phyloP scores from a whole-genome alignment of 2,888 invertebrate species.

The Ceramica pisi region DNA sequence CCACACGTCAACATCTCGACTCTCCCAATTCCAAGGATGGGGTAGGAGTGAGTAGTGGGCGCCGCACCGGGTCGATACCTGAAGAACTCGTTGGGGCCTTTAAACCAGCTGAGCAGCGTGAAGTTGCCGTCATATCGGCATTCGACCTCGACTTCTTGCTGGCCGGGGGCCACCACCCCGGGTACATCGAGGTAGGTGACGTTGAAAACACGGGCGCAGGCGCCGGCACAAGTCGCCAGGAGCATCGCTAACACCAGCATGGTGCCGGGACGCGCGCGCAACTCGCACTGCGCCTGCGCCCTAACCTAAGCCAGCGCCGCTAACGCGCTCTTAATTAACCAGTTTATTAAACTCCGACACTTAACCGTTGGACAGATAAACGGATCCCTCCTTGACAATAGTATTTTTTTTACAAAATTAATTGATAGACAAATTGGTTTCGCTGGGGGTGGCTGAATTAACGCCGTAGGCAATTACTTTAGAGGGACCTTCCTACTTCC shows the following conservation, averaged over 20 bases:
- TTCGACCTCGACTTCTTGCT: slow-evolving; percentile 78
- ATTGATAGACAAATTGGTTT: slow-evolving; percentile 86
- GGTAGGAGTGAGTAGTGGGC: slow-evolving; percentile 83
- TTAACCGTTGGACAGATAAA: slow-evolving; percentile 82
- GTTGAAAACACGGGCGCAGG: slow-evolving; percentile 77
- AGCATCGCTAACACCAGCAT: slow-evolving; percentile 77
- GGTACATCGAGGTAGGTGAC: slow-evolving; percentile 84
- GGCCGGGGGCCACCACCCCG: slow-evolving; percentile 74
- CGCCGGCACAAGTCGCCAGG: slow-evolving; percentile 68
- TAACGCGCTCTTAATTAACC: slow-evolving; percentile 88
- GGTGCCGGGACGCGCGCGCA: slow-evolving; percentile 81
- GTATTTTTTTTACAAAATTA: slow-evolving; percentile 76
- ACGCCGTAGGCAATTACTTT: slow-evolving; percentile 65
- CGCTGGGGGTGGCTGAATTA: slow-evolving; percentile 79
- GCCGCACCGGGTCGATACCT: slow-evolving; percentile 82
- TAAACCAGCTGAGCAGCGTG: slow-evolving; percentile 86
- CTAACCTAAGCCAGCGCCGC: slow-evolving; percentile 74
- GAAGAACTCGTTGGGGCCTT: slow-evolving; percentile 85
- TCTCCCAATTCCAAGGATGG: slow-evolving; percentile 81
- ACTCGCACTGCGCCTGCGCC: slow-evolving; percentile 81
- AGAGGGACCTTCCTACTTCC: slow-evolving; percentile 47
- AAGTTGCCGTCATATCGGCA: slow-evolving; percentile 87
- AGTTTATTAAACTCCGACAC: slow-evolving; percentile 90
- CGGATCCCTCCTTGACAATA: slow-evolving; percentile 77
- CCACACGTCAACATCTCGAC: slow-evolving; percentile 83